These are phyloP conservation scores for Caranx ignobilis DNA, from an alignment of 2,113 vertebrate genomes.

Conservation along the genomic window DNA sequence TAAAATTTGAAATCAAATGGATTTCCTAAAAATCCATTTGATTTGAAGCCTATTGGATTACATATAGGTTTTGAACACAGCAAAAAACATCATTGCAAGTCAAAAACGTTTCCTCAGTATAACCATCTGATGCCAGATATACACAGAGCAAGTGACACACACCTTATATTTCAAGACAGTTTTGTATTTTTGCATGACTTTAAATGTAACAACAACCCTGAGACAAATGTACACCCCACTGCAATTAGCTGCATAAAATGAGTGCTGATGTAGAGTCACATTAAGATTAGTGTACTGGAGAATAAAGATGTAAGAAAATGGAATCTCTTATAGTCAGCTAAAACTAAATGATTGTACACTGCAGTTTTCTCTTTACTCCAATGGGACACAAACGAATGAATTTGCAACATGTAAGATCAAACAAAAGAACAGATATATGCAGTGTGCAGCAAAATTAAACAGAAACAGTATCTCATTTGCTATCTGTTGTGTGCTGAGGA, in stretches of 20 bases:
- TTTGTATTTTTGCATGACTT: not conserved
- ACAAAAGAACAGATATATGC: not conserved
- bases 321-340: not conserved
- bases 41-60: not conserved
- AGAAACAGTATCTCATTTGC: slow-evolving; percentile 29
- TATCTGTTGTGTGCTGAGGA: slow-evolving; percentile 26
- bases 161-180: too few species aligned
- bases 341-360: not conserved
- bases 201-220: not conserved
- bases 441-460: slow-evolving; percentile 24
- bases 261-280: not conserved
- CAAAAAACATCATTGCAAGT: too few species aligned
- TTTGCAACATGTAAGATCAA: not conserved
- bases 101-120: too few species aligned
- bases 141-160: too few species aligned
- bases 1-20: not conserved
- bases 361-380: not conserved
- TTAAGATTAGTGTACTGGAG: not conserved
- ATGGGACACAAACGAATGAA: not conserved
- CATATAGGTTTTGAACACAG: too few species aligned
- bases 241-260: slow-evolving; percentile 17
- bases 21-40: not conserved
- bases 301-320: not conserved
- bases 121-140: too few species aligned
- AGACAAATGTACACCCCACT: not conserved